These are phyloP conservation scores for Eunapius fragilis DNA, from an alignment of 37 sponge, comb jelly and placozoan species.

Conservation along the genomic window DNA sequence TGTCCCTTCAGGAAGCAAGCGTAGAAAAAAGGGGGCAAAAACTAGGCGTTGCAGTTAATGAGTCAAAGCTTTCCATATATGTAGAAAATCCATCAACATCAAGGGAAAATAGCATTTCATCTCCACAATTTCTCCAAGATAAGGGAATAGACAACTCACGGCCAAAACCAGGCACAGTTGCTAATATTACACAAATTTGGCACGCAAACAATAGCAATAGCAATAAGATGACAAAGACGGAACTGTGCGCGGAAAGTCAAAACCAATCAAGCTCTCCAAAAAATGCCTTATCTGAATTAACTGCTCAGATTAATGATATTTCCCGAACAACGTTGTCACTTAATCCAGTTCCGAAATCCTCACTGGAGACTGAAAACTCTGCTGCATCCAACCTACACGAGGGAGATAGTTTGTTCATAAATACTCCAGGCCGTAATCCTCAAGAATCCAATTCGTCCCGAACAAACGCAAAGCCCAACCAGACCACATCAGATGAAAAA, in stretches of 20 bases:
- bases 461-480: not conserved
- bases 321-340: no score
- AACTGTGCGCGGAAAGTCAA: no score
- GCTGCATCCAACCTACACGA: no score
- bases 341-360: no score
- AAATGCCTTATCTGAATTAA: no score
- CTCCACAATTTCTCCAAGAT: not conserved
- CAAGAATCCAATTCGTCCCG: not conserved
- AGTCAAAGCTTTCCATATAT: not conserved
- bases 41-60: not conserved
- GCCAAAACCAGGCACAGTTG: not conserved
- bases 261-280: no score
- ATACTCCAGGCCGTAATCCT: not conserved
- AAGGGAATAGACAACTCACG: not conserved
- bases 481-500: not conserved
- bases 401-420: not conserved
- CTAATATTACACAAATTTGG: not conserved
- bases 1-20: no score
- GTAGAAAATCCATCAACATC: not conserved
- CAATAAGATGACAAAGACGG: no score
- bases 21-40: not conserved
- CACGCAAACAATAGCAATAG: not conserved
- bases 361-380: no score
- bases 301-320: no score
- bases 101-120: not conserved